phyloP scores from a whole-genome alignment of 2,113 vertebrate genomes.

The Charadrius vociferus region DNA sequence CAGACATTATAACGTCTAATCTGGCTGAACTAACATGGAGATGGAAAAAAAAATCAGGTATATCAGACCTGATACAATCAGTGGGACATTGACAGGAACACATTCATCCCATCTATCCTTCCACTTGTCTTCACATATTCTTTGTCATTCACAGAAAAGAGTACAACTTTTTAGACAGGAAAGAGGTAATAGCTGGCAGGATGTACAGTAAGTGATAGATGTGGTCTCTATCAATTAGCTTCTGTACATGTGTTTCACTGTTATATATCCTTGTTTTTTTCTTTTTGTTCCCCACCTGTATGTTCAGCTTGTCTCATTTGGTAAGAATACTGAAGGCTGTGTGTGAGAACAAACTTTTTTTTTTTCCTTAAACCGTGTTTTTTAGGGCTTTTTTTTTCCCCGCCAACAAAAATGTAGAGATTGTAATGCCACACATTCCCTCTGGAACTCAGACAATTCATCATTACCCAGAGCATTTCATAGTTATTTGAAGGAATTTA shows the following conservation, averaged over 20 bases:
- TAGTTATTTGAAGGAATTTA: constrained; percentile 13
- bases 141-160: background rate
- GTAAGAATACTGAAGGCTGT: background rate
- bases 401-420: background rate
- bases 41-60: background rate
- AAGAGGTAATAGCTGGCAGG: background rate
- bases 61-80: background rate
- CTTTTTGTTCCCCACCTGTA: background rate
- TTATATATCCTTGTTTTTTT: background rate
- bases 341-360: background rate
- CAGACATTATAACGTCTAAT: background rate
- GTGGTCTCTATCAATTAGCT: background rate
- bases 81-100: background rate
- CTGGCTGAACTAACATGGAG: background rate
- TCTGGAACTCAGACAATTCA: background rate
- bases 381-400: background rate
- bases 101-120: background rate
- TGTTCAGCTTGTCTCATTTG: background rate
- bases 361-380: background rate
- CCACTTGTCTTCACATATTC: background rate
- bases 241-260: background rate
- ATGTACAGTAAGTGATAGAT: background rate
- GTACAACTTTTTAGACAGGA: background rate
- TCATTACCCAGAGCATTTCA: background rate
- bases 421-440: background rate